Percentiles rank a stretch among this genome's conserved stretches.
Conservation (phyloP, 1,140 invertebrate species). For the Atta colombica region DNA sequence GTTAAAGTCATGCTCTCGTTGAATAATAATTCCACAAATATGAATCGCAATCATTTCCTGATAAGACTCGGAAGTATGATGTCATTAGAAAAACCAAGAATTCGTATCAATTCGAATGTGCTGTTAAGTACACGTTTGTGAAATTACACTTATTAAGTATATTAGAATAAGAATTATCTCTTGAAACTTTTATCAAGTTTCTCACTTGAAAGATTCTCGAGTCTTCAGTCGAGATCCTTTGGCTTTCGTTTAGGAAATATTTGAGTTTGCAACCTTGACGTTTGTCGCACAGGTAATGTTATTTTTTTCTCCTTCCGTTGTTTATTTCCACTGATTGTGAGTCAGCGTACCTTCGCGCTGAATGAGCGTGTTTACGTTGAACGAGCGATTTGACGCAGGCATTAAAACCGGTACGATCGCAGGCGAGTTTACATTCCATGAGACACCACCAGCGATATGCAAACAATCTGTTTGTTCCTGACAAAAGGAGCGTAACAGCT, state of each 20-base stretch:
- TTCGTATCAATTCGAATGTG: neutral
- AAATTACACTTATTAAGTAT: too few species aligned
- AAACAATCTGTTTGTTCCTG: neutral
- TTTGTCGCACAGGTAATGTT: neutral
- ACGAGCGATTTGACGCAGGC: slow-evolving; percentile 34
- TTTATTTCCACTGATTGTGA: slow-evolving; percentile 9
- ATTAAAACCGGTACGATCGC: slow-evolving; percentile 21
- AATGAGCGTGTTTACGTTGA: slow-evolving; percentile 16
- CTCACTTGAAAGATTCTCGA: too few species aligned
- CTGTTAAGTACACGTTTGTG: too few species aligned
- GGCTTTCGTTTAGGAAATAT: neutral
- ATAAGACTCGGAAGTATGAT: neutral
- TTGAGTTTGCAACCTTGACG: neutral
- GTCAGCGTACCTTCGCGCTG: neutral
- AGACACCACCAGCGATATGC: too few species aligned
- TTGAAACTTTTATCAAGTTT: too few species aligned
- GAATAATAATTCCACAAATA: neutral
- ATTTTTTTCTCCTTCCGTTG: neutral
- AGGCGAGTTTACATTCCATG: neutral
- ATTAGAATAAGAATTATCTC: too few species aligned
- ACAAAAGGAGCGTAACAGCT: neutral
- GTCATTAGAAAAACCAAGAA: neutral
- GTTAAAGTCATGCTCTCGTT: neutral
- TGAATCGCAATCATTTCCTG: neutral
- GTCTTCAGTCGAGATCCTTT: too few species aligned